phyloP scores from a whole-genome alignment of 1,140 invertebrate species.

The Heliconius himera region DNA sequence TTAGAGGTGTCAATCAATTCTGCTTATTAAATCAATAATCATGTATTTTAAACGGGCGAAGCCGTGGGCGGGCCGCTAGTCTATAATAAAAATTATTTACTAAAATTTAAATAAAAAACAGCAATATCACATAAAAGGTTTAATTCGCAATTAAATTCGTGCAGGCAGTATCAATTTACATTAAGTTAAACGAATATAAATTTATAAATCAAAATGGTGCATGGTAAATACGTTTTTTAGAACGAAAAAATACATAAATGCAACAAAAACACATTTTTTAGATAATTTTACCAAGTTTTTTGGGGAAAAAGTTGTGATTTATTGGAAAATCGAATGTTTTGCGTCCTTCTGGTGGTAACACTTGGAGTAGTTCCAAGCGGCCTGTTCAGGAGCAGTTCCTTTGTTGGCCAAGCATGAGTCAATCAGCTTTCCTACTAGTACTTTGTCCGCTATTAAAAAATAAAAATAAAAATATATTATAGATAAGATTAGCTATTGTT shows the following conservation, averaged over 20 bases:
- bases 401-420: constrained; percentile 75
- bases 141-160: constrained; percentile 32
- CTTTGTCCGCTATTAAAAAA: constrained; percentile 65
- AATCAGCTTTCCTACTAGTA: constrained; percentile 71
- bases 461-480: no score
- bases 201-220: not conserved
- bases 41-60: no score
- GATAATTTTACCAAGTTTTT: not conserved
- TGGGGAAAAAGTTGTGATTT: constrained; percentile 35
- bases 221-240: not conserved
- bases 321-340: constrained; percentile 75
- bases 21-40: no score
- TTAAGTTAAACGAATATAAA: constrained; percentile 8
- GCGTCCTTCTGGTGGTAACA: constrained; percentile 81
- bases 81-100: no score
- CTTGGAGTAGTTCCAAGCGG: constrained; percentile 80
- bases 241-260: not conserved
- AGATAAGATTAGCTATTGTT: no score
- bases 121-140: not conserved
- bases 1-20: no score
- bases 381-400: constrained; percentile 76
- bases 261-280: not conserved
- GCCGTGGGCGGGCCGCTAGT: no score
- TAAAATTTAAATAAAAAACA: not conserved
- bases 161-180: constrained; percentile 22